These are phyloP conservation scores for Paragorgia papillata DNA, from an alignment of 92 coral and sea anemone genomes.

Conservation along the genomic window DNA sequence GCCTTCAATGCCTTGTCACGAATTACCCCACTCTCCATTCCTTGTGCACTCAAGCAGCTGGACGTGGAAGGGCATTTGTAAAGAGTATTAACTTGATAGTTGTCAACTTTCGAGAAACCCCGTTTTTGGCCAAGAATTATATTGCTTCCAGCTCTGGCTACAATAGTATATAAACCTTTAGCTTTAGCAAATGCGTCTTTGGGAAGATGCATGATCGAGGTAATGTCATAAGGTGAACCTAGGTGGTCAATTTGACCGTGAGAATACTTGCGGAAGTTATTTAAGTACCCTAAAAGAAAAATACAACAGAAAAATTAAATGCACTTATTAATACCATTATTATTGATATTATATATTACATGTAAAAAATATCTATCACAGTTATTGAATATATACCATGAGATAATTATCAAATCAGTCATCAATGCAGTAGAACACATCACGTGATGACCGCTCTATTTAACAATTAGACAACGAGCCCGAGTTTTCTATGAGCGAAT, in stretches of 20 bases:
- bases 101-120: conserved; percentile 73
- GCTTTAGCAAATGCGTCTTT: conserved; percentile 68
- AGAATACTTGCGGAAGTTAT: conserved; percentile 71
- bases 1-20: conserved; percentile 35
- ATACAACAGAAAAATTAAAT: background rate
- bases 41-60: conserved; percentile 40
- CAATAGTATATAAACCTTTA: conserved; percentile 66
- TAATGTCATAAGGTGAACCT: conserved; percentile 80
- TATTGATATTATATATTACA: background rate
- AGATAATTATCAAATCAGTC: no score
- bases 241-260: conserved; percentile 65
- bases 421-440: no score
- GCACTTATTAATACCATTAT: background rate
- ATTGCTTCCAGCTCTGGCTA: conserved; percentile 70
- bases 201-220: conserved; percentile 87
- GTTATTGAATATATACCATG: no score
- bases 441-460: no score
- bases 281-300: background rate
- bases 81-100: conserved; percentile 74
- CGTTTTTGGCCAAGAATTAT: conserved; percentile 60
- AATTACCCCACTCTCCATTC: conserved; percentile 34
- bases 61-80: conserved; percentile 60
- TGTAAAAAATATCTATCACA: no score
- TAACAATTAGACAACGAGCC: no score
- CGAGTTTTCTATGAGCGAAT: no score